Conservation (phyloP, 2,888 invertebrate species). For the Oegoconia quadripuncta region DNA sequence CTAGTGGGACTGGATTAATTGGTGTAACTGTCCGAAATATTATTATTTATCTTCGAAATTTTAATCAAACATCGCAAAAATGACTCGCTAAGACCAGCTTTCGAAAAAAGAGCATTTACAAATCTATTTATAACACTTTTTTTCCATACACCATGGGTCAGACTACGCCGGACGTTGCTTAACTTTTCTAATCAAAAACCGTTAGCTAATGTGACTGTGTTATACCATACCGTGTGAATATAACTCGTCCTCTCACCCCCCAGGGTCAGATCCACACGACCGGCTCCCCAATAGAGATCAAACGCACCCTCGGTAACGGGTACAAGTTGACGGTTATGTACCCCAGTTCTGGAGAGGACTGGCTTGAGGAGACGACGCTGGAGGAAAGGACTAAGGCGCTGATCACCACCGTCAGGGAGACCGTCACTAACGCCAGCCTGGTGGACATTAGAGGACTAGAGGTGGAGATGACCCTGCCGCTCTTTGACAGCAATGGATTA, state of each 20-base stretch:
- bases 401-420: conserved; percentile 52
- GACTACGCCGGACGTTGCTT: too few relatives aligned
- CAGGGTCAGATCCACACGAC: conserved; percentile 78
- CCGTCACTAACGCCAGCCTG: conserved; percentile 65
- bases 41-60: too few relatives aligned
- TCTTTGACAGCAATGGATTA: conserved; percentile 67
- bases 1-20: too few relatives aligned
- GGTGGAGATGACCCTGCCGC: conserved; percentile 70
- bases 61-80: too few relatives aligned
- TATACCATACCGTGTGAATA: too few relatives aligned
- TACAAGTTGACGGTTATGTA: conserved; percentile 73
- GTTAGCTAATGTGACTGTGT: too few relatives aligned
- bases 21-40: too few relatives aligned
- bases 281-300: conserved; percentile 78
- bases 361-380: conserved; percentile 17
- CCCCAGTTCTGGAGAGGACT: conserved; percentile 32
- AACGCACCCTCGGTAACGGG: conserved; percentile 76
- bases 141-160: too few relatives aligned
- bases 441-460: conserved; percentile 53
- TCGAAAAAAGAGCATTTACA: too few relatives aligned
- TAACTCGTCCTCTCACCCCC: neutral
- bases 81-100: too few relatives aligned
- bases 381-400: conserved; percentile 61
- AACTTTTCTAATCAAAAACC: too few relatives aligned
- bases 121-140: too few relatives aligned